Base-by-base conservation (phyloP, 2,113 vertebrate genomes). In the Equus quagga region DNA sequence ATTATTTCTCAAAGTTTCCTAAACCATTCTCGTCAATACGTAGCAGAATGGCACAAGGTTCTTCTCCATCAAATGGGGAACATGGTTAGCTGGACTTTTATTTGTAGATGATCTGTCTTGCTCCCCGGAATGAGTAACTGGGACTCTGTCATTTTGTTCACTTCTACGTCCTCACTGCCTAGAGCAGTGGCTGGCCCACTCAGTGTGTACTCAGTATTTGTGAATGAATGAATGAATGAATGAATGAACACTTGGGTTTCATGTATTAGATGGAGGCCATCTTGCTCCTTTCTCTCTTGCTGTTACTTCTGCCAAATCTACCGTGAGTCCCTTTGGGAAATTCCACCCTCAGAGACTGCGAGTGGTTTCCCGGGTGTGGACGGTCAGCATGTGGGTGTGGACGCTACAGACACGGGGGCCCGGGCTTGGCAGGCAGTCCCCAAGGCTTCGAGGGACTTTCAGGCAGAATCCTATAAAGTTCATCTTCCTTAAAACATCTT, bases 371-470 rank as follows among this genome's bases (percentile, higher is more conserved):
- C 36, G 36, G 36, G 36, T 41, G 36, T 41, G 36, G 36, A 41
- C 36, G 15, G 86, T 83, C 69, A 83, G 83, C 3, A 31, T 9
- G 80, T 97, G 92, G 97, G 97, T 93, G 96, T 95, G 95, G 26
- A 89, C 83, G 95, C 76, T 89, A 15, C 33, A 95, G n/a, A 91
- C 70, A 65, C 31, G 62, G 65, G 91, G 60, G 76, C 56, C 18
- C 2, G 33, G 86, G 24, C 33, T 95, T 41, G 92, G 76, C 79
- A 83, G 65, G 75, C 6, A 75, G 69, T 84, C 46, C 51, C 75
- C 76, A 89, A 91, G 87, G n/a, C 79, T 95, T 46, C 0, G 79
- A 86, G 46, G 46, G 17, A 95, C 69, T 97, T 79, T 79, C 58
- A 96, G 70, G 69, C 44, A 84, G 65, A 98, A 64, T 31, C 5